Percentiles rank a stretch among this genome's conserved stretches.
Conservation (phyloP, 2,113 vertebrate species). For the Erpornis zantholeuca region DNA sequence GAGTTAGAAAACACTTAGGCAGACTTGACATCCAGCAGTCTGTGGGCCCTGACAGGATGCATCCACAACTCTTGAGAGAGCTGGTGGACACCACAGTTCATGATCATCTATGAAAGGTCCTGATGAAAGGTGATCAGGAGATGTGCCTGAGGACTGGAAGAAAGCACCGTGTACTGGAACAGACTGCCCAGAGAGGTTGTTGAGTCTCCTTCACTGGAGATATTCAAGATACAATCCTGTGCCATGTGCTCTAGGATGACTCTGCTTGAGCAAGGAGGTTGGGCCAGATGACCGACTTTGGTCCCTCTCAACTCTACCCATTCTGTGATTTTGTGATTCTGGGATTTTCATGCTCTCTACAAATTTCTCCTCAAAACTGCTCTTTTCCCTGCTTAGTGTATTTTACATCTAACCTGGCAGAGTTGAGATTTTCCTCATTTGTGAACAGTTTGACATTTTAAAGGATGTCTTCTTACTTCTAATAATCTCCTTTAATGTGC, state of each 20-base stretch:
- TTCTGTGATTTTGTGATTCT: neutral
- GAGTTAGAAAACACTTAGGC: neutral
- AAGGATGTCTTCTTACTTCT: neutral
- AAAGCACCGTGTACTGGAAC: neutral
- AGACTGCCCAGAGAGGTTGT: neutral
- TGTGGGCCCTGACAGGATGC: neutral
- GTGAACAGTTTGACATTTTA: neutral
- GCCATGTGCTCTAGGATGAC: neutral
- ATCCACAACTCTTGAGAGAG: neutral
- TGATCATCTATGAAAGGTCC: neutral
- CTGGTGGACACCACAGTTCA: neutral
- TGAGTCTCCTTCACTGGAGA: neutral
- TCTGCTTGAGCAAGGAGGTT: neutral
- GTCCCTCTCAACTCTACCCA: neutral
- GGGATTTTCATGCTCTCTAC: neutral
- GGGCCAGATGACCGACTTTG: neutral
- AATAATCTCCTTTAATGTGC: neutral
- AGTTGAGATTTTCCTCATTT: neutral
- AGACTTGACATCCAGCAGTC: neutral
- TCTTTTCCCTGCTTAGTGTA: neutral
- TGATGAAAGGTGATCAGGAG: neutral
- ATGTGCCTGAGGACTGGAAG: neutral
- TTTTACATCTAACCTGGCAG: neutral
- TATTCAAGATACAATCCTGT: neutral
- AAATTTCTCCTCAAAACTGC: neutral